Evolutionary conservation across 2,888 invertebrate genomes (phyloP).

Genomic region (Drosophila rellima): DNA sequence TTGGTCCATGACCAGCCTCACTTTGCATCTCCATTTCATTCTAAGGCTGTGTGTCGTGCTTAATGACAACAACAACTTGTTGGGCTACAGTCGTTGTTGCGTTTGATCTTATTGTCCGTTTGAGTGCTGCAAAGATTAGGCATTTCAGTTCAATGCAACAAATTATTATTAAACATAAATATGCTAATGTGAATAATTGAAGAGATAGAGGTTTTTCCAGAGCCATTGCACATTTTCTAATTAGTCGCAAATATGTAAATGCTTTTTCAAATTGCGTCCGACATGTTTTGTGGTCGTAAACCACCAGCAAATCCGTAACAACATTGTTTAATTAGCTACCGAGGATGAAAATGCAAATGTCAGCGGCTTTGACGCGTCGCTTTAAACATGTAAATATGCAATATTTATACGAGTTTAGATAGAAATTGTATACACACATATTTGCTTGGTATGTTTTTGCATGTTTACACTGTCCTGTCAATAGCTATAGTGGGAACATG

Average conservation of each 20-base stretch:
- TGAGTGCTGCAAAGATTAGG: slow-evolving; percentile 22
- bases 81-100: slow-evolving; percentile 31
- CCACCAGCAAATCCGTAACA: slow-evolving; percentile 21
- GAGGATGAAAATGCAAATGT: slow-evolving; percentile 16
- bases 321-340: slow-evolving; percentile 42
- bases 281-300: slow-evolving; percentile 26
- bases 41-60: slow-evolving; percentile 82
- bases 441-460: slow-evolving; percentile 7
- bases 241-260: slow-evolving; percentile 31
- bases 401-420: slow-evolving; percentile 1
- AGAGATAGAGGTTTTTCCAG: neutral
- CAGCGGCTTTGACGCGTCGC: neutral
- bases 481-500: slow-evolving; percentile 33
- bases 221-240: slow-evolving; percentile 18
- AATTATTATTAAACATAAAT: too few species aligned
- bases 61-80: slow-evolving; percentile 52
- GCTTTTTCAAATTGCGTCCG: slow-evolving; percentile 23
- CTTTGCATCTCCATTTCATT: slow-evolving; percentile 86
- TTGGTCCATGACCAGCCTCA: slow-evolving; percentile 84
- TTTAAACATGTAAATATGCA: slow-evolving; percentile 4
- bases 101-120: slow-evolving; percentile 1
- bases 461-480: slow-evolving; percentile 23
- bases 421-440: neutral
- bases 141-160: neutral
- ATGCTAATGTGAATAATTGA: too few species aligned